These are phyloP conservation scores for Austrolebias charrua DNA, from an alignment of 2,797 vertebrate species.

Conservation along the genomic window DNA sequence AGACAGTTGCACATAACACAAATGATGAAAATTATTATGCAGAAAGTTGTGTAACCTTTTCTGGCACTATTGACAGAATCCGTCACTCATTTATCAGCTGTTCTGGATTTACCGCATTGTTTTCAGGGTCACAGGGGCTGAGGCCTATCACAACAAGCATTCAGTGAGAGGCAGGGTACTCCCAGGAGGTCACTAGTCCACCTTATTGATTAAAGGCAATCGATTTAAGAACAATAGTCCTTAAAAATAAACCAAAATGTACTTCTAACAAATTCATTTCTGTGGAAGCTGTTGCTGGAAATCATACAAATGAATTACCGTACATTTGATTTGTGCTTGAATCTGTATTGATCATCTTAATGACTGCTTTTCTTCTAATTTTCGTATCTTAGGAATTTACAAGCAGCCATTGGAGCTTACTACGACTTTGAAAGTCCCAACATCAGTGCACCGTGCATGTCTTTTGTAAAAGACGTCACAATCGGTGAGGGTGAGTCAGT, in stretches of 20 bases:
- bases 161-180: too few relatives aligned
- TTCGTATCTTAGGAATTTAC: slow-evolving; percentile 86
- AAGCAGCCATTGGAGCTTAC: slow-evolving; percentile 98
- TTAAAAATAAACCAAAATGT: background rate
- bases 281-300: background rate
- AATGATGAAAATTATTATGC: too few relatives aligned
- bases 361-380: background rate
- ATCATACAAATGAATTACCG: background rate
- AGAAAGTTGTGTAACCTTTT: too few relatives aligned
- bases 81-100: too few relatives aligned
- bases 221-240: too few relatives aligned
- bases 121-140: too few relatives aligned
- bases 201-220: too few relatives aligned
- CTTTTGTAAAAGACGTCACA: slow-evolving; percentile 98
- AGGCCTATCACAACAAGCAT: too few relatives aligned
- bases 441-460: slow-evolving; percentile 96
- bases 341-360: slow-evolving; percentile 6
- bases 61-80: too few relatives aligned
- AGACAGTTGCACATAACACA: too few relatives aligned
- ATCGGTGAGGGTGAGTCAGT: slow-evolving; percentile 99
- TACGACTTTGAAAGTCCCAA: slow-evolving; percentile 99
- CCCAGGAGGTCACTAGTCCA: too few relatives aligned
- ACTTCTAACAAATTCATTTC: background rate
- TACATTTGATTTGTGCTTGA: background rate
- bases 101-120: too few relatives aligned